These are phyloP conservation scores for Paraescarpia echinospica DNA, from an alignment of 1,140 invertebrate species.

Conservation along the genomic window DNA sequence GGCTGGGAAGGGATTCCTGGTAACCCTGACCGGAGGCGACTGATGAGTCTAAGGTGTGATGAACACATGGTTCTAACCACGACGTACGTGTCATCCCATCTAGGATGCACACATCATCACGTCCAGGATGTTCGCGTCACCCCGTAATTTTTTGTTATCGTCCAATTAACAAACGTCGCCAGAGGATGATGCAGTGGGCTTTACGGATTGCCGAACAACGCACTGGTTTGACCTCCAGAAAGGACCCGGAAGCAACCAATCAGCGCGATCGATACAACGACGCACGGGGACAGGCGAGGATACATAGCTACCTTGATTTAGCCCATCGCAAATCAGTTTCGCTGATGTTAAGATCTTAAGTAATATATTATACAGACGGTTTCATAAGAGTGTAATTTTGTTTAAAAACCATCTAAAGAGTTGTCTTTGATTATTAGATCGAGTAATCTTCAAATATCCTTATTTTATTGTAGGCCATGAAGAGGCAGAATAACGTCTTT, in stretches of 20 bases:
- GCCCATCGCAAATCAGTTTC: not conserved
- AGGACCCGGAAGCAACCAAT: not conserved
- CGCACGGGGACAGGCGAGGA: not conserved
- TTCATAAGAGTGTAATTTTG: too few species aligned
- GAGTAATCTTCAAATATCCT: too few species aligned
- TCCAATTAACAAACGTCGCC: not conserved
- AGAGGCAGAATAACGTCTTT: too few species aligned
- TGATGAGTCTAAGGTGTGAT: too few species aligned
- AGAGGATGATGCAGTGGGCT: not conserved
- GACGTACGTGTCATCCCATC: not conserved
- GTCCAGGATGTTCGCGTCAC: too few species aligned
- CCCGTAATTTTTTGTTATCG: too few species aligned
- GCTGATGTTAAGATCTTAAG: not conserved
- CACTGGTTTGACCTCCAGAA: not conserved
- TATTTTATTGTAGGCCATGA: too few species aligned
- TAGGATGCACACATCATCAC: not conserved
- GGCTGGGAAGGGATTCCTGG: too few species aligned
- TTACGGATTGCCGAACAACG: not conserved
- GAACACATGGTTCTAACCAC: not conserved
- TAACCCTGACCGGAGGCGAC: too few species aligned
- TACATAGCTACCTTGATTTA: not conserved
- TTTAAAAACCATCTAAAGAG: too few species aligned
- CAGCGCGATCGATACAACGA: not conserved
- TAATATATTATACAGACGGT: not conserved
- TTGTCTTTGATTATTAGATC: too few species aligned